These are phyloP conservation scores for Drosophila serrata DNA, from an alignment of 1,140 invertebrate genomes.

Conservation along the genomic window DNA sequence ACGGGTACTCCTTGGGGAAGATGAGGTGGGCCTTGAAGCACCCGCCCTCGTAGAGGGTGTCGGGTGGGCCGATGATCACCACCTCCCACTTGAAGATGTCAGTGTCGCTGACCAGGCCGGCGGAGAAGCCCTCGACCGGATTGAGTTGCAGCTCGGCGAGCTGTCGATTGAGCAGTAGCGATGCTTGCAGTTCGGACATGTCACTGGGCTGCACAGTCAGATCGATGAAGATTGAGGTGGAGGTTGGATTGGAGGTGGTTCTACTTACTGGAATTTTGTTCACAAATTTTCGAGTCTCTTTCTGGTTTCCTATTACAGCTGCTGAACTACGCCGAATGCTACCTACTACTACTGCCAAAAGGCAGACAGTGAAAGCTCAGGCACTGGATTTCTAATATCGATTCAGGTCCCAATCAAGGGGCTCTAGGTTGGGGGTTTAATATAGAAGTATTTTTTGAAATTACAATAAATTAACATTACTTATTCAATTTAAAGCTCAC, in stretches of 20 bases:
- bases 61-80: slow-evolving; percentile 98
- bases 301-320: slow-evolving; percentile 29
- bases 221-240: not conserved
- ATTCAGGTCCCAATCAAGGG: not conserved
- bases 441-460: not conserved
- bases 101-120: slow-evolving; percentile 97
- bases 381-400: not conserved
- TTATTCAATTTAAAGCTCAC: not conserved
- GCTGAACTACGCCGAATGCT: slow-evolving; percentile 56
- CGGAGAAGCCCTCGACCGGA: slow-evolving; percentile 94
- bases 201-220: slow-evolving; percentile 23
- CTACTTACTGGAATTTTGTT: slow-evolving; percentile 74
- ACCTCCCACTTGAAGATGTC: slow-evolving; percentile 99
- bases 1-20: slow-evolving; percentile 99
- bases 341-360: slow-evolving; percentile 31
- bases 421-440: not conserved
- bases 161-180: slow-evolving; percentile 97
- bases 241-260: not conserved
- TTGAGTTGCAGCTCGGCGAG: slow-evolving; percentile 98
- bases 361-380: slow-evolving; percentile 36
- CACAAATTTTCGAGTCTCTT: slow-evolving; percentile 54
- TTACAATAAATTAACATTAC: not conserved
- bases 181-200: slow-evolving; percentile 97
- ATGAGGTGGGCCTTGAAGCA: slow-evolving; percentile 98
- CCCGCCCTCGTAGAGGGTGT: slow-evolving; percentile 98